phyloP scores from a whole-genome alignment of 2,797 vertebrate species.

The Odontamblyopus rebecca region DNA sequence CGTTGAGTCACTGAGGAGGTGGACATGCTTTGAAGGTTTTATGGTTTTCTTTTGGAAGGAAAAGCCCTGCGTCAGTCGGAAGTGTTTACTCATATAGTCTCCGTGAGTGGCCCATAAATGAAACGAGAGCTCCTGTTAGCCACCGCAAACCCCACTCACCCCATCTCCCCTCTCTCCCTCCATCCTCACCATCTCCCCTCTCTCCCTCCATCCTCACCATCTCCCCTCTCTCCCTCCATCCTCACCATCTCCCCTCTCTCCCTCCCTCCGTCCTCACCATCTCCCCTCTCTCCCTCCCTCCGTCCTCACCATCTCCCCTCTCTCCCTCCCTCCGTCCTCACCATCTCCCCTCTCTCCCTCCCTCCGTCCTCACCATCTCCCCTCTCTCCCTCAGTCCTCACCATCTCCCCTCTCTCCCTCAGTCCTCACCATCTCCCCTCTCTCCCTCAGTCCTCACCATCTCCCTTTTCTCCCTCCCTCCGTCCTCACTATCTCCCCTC shows the following conservation, averaged over 20 bases:
- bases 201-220: neutral
- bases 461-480: too few species aligned
- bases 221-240: constrained; percentile 16
- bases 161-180: neutral
- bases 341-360: too few species aligned
- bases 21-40: constrained; percentile 12
- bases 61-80: constrained; percentile 45
- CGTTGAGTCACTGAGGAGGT: constrained; percentile 42
- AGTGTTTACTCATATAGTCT: constrained; percentile 36
- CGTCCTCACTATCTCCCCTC: neutral
- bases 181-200: neutral
- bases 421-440: too few species aligned
- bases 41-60: constrained; percentile 25
- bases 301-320: too few species aligned
- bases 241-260: too few species aligned
- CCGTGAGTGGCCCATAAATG: constrained; percentile 17
- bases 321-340: too few species aligned
- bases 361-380: too few species aligned
- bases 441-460: too few species aligned
- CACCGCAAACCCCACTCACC: constrained; percentile 1
- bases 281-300: too few species aligned
- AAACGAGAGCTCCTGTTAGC: constrained; percentile 23
- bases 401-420: too few species aligned
- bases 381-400: too few species aligned
- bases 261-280: too few species aligned